Conservation (phyloP, 2,113 vertebrate species). For the Mohoua ochrocephala region DNA sequence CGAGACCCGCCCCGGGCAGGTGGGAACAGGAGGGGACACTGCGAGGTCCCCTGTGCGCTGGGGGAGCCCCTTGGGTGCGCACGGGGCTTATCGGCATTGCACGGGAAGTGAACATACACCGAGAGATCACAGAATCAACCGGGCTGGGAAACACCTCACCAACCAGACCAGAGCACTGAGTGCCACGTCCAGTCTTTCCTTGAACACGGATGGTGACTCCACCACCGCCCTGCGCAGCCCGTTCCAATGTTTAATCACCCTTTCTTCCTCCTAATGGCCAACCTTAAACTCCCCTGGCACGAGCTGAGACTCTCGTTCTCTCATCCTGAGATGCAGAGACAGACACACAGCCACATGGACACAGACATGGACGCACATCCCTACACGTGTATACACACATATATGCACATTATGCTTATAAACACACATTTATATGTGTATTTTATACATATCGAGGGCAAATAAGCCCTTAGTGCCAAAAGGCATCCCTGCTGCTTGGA, state of each 20-base stretch:
- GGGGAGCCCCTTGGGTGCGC: too few species aligned
- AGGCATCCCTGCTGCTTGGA: neutral
- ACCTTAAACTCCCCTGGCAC: neutral
- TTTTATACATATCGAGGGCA: neutral
- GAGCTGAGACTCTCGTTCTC: neutral
- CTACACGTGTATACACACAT: fast-evolving
- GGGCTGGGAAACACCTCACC: neutral
- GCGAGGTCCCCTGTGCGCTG: fast-evolving
- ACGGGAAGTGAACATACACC: fast-evolving
- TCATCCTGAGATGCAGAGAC: neutral
- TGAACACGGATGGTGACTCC: neutral
- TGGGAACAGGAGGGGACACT: too few species aligned
- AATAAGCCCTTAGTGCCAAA: neutral
- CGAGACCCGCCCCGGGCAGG: neutral
- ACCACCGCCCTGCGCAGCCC: neutral
- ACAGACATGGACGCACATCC: fast-evolving
- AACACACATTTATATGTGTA: too few species aligned
- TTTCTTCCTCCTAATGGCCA: neutral
- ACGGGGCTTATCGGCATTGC: fast-evolving
- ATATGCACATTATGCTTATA: fast-evolving
- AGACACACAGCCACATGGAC: neutral
- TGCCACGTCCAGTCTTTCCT: fast-evolving
- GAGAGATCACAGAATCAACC: neutral
- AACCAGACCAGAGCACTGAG: neutral
- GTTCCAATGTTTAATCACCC: neutral